Conservation (phyloP, 2,797 vertebrate genomes). For the Bucorvus abyssinicus region DNA sequence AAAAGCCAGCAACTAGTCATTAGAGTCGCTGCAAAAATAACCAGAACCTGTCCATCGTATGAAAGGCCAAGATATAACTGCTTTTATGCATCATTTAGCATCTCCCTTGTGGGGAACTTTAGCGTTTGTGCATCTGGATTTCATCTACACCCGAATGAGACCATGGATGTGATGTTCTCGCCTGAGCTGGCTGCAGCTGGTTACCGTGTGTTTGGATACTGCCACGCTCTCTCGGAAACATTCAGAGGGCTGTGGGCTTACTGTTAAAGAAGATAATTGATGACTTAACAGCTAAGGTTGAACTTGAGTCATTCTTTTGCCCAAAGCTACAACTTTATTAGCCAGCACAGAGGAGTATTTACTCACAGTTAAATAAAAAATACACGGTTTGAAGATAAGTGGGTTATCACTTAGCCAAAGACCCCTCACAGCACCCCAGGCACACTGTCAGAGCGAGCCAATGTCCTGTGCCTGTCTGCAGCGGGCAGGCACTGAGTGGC, state of each 20-base stretch:
- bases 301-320: neutral
- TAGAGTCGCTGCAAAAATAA: neutral
- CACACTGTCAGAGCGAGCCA: rapidly evolving
- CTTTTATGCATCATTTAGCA: neutral
- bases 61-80: neutral
- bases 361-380: neutral
- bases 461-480: neutral
- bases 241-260: neutral
- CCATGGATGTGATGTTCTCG: neutral
- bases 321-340: neutral
- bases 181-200: neutral
- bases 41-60: neutral
- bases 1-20: neutral
- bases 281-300: neutral
- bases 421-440: neutral
- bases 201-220: neutral
- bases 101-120: neutral
- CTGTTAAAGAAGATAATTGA: neutral
- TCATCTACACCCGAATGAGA: neutral
- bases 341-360: neutral
- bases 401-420: neutral
- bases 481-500: rapidly evolving
- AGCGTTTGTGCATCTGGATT: constrained; percentile 5
- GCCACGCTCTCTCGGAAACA: neutral
- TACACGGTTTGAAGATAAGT: neutral